Percentiles rank a stretch among this genome's conserved stretches.
phyloP scores from a whole-genome alignment of 2,113 vertebrate genomes.

The Eulacestoma nigropectus region DNA sequence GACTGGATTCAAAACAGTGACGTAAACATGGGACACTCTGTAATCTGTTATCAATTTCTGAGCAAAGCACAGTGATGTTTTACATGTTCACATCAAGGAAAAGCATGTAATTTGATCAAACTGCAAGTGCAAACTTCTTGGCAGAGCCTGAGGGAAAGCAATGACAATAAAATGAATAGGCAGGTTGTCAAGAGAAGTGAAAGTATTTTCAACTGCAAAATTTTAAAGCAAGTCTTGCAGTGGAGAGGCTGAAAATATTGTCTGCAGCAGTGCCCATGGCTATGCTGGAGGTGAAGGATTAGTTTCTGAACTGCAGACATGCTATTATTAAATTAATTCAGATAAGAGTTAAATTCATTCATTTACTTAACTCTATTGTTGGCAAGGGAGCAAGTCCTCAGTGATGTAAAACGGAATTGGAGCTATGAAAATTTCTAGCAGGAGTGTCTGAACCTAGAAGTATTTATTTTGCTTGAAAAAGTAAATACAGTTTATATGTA shows the following conservation, averaged over 20 bases:
- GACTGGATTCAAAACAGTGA: constrained; percentile 11
- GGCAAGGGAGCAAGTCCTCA: not conserved
- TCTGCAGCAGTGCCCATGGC: not conserved
- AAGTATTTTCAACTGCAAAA: not conserved
- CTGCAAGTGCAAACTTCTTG: constrained; percentile 28
- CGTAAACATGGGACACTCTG: not conserved
- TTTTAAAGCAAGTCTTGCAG: not conserved
- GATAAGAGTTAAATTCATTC: not conserved
- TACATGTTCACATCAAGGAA: constrained; percentile 33
- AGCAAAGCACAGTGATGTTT: constrained; percentile 10
- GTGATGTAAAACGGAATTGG: not conserved
- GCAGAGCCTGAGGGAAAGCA: constrained; percentile 14
- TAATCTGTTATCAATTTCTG: not conserved
- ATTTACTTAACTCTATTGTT: not conserved
- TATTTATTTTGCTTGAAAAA: constrained; percentile 25
- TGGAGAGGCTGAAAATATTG: not conserved
- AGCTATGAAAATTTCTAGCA: not conserved
- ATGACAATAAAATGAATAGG: not conserved
- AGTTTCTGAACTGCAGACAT: not conserved
- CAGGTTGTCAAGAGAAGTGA: not conserved
- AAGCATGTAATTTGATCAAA: constrained; percentile 52
- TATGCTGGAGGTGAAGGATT: not conserved
- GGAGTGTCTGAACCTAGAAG: not conserved
- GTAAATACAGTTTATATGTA: constrained; percentile 33
- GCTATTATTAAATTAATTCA: not conserved